phyloP scores from a whole-genome alignment of 2,797 vertebrate species.

The Hybognathus amarus region DNA sequence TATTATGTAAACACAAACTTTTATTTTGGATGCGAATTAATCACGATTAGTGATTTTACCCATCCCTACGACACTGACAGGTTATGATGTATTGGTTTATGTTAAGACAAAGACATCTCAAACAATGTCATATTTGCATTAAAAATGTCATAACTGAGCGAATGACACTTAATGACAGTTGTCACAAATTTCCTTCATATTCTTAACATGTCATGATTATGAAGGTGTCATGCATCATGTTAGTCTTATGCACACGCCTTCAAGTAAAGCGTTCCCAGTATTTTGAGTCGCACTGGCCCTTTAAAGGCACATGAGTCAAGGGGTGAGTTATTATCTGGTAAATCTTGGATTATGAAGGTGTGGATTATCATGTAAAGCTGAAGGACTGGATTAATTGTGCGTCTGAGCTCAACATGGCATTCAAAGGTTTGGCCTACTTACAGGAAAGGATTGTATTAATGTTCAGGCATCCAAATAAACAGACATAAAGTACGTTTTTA shows the following conservation, averaged over 20 bases:
- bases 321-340: conserved; percentile 14
- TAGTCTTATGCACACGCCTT: too few relatives aligned
- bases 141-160: too few relatives aligned
- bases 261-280: neutral
- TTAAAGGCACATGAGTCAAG: conserved; percentile 30
- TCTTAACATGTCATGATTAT: too few relatives aligned
- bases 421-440: conserved; percentile 31
- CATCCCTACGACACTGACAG: too few relatives aligned
- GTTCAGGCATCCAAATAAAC: neutral
- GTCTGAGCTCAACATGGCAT: neutral
- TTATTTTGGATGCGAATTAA: too few relatives aligned
- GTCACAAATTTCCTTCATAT: too few relatives aligned
- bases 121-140: too few relatives aligned
- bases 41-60: too few relatives aligned
- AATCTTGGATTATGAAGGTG: conserved; percentile 36
- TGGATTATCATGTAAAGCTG: conserved; percentile 42
- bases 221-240: too few relatives aligned
- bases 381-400: conserved; percentile 5
- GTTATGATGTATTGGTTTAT: too few relatives aligned
- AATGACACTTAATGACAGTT: too few relatives aligned
- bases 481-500: conserved; percentile 6
- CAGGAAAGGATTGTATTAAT: neutral
- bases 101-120: fast-evolving
- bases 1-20: too few relatives aligned
- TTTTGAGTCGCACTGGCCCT: neutral